These are phyloP conservation scores for Chloebia gouldiae DNA, from an alignment of 2,113 vertebrate species.

Conservation along the genomic window DNA sequence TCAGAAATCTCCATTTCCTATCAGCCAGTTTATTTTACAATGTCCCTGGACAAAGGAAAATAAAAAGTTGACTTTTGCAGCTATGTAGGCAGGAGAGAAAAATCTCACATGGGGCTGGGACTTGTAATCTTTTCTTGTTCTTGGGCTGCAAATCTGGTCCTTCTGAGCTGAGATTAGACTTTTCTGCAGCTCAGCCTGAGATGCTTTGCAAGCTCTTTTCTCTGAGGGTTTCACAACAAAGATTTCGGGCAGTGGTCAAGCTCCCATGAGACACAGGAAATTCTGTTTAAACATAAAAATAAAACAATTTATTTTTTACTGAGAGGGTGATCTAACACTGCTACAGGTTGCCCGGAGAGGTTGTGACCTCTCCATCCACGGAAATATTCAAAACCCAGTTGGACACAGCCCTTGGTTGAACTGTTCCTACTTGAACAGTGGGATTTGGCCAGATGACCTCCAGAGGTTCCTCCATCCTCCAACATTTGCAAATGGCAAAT, in stretches of 20 bases:
- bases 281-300: neutral
- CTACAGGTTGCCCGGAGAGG: fast-evolving
- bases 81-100: neutral
- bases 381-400: neutral
- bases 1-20: neutral
- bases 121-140: neutral
- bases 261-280: neutral
- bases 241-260: neutral
- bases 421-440: neutral
- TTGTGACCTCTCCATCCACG: neutral
- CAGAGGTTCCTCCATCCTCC: neutral
- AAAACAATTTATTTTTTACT: neutral
- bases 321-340: neutral
- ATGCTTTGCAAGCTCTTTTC: neutral
- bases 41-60: neutral
- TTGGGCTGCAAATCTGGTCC: neutral
- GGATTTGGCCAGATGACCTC: neutral
- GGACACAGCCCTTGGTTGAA: neutral
- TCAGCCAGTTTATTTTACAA: neutral
- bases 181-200: neutral
- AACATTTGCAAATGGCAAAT: neutral
- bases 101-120: neutral
- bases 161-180: neutral
- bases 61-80: neutral
- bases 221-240: neutral